A percentile compares a stretch with the other conserved stretches of the same genome.
Evolutionary conservation across 1,140 invertebrate species (phyloP).

Genomic region (Anastrepha ludens): DNA sequence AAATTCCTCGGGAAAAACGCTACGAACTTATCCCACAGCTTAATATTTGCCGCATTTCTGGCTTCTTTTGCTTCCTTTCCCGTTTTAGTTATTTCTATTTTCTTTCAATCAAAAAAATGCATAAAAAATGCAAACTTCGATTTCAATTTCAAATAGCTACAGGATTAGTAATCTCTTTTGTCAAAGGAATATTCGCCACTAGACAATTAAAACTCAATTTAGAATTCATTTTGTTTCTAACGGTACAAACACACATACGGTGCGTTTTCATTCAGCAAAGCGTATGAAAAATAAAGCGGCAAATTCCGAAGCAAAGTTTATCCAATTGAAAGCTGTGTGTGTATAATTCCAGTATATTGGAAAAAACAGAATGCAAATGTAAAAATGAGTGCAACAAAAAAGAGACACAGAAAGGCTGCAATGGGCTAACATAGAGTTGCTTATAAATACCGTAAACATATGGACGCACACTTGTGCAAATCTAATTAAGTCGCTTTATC

Average conservation of each 20-base stretch:
- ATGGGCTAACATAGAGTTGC: too few species aligned
- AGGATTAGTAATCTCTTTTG: background rate
- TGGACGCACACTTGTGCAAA: too few species aligned
- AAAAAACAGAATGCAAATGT: background rate
- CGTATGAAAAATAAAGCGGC: background rate
- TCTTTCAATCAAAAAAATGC: too few species aligned
- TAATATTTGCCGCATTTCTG: too few species aligned
- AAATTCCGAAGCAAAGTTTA: background rate
- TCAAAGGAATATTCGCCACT: background rate
- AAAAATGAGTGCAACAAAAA: background rate
- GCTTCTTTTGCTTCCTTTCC: too few species aligned
- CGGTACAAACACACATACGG: background rate
- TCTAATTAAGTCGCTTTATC: too few species aligned
- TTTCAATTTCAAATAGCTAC: too few species aligned
- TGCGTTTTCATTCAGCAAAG: background rate
- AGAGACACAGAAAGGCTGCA: background rate
- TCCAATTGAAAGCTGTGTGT: slow-evolving; percentile 7
- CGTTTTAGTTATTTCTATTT: too few species aligned
- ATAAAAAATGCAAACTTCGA: too few species aligned
- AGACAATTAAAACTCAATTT: background rate
- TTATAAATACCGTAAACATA: too few species aligned
- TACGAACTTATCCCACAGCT: too few species aligned
- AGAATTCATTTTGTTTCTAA: background rate
- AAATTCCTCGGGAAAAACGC: too few species aligned
- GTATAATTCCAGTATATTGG: background rate